phyloP scores from a whole-genome alignment of 2,797 vertebrate species.

The Nothura maculosa region DNA sequence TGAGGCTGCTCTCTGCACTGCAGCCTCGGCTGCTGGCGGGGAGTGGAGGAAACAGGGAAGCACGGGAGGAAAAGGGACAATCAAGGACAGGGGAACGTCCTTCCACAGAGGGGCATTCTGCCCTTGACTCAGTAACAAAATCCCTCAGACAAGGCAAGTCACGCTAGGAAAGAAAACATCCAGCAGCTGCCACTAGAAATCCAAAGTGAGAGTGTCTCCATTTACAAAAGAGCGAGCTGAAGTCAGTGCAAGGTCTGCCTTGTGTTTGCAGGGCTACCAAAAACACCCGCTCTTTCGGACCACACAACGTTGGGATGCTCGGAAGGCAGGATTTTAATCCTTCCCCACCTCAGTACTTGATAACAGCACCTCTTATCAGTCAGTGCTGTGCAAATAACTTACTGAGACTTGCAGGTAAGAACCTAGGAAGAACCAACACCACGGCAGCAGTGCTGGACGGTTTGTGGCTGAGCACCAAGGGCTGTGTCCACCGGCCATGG shows the following conservation, averaged over 20 bases:
- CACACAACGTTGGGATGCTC: neutral
- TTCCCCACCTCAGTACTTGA: neutral
- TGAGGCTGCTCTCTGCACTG: neutral
- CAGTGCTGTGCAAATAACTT: neutral
- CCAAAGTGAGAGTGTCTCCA: neutral
- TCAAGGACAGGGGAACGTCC: neutral
- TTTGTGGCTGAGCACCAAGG: neutral
- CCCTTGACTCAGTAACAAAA: neutral
- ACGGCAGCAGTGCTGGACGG: neutral
- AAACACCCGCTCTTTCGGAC: neutral
- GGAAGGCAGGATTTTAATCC: neutral
- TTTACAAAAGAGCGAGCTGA: neutral
- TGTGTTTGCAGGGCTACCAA: fast-evolving
- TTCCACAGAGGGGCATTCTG: neutral
- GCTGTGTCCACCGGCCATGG: neutral
- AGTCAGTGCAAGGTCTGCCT: neutral
- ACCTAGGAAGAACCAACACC: neutral
- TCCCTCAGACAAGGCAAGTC: neutral
- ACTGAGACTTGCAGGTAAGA: neutral
- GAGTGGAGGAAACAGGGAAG: fast-evolving
- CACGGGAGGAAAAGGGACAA: neutral
- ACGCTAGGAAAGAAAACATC: neutral
- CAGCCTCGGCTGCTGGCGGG: neutral
- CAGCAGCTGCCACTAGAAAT: neutral
- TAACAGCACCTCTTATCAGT: neutral